Evolutionary conservation across 35 echinoderm and acorn worm genomes (phyloP).

Genomic region (Strongylocentrotus purpuratus): DNA sequence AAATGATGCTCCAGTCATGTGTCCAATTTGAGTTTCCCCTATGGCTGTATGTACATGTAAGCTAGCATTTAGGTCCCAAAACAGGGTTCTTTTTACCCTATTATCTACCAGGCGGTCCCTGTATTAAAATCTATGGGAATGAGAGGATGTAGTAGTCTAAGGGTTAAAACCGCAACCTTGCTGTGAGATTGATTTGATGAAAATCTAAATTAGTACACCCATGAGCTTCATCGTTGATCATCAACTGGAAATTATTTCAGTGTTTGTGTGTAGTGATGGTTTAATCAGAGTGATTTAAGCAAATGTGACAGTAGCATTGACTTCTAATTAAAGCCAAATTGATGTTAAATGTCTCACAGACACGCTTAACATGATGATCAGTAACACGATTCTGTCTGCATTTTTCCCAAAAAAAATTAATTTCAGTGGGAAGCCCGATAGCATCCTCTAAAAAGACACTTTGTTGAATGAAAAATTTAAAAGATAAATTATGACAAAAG

Average conservation of each 20-base stretch:
- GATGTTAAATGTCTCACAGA: background rate
- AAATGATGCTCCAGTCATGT: background rate
- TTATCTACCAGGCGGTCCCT: background rate
- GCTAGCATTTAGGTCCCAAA: background rate
- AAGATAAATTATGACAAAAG: too few species aligned
- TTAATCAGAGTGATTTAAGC: background rate
- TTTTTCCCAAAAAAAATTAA: too few species aligned
- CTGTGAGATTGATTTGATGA: background rate
- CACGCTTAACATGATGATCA: background rate
- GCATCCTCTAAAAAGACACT: too few species aligned
- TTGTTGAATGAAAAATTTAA: too few species aligned
- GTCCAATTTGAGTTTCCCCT: background rate
- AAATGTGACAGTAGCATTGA: background rate
- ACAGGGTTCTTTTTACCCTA: background rate
- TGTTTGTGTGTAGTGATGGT: background rate
- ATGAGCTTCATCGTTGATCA: background rate
- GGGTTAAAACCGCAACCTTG: background rate
- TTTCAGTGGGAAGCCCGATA: too few species aligned
- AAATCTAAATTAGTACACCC: background rate
- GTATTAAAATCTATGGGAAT: too few species aligned
- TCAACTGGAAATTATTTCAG: constrained; percentile 3
- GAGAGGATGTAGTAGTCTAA: too few species aligned
- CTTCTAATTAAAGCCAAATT: background rate
- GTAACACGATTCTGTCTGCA: background rate
- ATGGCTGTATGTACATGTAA: background rate